Base-by-base conservation (phyloP, 2,797 vertebrate genomes). In the Danio aesculapii region DNA sequence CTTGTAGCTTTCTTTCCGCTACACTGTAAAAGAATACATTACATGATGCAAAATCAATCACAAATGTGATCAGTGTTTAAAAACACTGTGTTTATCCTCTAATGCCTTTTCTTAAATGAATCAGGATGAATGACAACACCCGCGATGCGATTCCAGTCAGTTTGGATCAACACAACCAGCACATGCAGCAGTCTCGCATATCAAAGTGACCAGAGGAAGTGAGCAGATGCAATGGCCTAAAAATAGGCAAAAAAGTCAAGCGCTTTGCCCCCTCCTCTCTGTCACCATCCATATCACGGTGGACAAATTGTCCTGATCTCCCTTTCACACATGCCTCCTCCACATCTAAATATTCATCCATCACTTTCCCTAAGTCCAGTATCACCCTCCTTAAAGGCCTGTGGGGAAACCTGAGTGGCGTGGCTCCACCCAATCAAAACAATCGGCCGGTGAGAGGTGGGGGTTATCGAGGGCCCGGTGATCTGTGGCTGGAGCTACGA, bases 391-490 rank as follows among this genome's bases (percentile, higher is more conserved):
- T 82, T 81, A 88, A 90, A 91, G 90, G 92, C 90, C 89, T 91
- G 67, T 85, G 89, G 73, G 91, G 89, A 88, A 81, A 86, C 87
- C 84, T 87, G 89, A 92, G 90, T 87, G 85, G 77, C 90, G 30
- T 75, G 69, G 87, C 86, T 89, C 90, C 83, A 55, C 84, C 78
- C 88, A 94, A 95, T 94, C 92, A 90, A 94, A 94, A 94, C 92
- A 94, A 91, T 92, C 90, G 90, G 89, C 46, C 88, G 85, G 90
- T 89, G 88, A 89, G 91, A 93, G 92, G 92, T 66, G 73, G 84
- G 95, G 95, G 96, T 97, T 97, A 97, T 97, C 95, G 91, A 95
- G 93, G 94, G 93, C 87, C 93, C 93, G 95, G 94, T 95, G 96
- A 96, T 97, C 96, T 97, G 95, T 96, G 95, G 92, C 93, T 94